phyloP scores from a whole-genome alignment of 2,797 vertebrate species.

The Ambastaia sidthimunki region DNA sequence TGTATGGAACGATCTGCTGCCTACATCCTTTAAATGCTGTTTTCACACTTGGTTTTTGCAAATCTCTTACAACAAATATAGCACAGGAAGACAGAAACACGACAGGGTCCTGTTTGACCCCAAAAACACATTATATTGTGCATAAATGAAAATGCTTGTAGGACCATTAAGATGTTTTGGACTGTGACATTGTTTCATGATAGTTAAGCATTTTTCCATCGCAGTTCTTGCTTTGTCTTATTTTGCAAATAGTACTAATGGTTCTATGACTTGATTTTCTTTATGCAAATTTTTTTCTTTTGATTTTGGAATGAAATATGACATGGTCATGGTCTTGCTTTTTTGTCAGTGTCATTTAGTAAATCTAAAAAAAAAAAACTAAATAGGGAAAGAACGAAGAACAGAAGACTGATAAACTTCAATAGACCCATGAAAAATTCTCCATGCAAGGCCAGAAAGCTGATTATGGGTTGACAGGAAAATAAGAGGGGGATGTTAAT shows the following conservation, averaged over 20 bases:
- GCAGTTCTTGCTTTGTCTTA: not conserved
- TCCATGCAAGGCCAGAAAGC: not conserved
- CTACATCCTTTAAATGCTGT: constrained; percentile 5
- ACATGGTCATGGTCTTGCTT: no score
- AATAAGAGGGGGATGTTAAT: constrained; percentile 9
- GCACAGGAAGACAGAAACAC: not conserved
- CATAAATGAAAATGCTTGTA: no score
- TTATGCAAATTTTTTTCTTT: no score
- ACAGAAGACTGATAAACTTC: no score
- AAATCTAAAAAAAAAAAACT: no score
- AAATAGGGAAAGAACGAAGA: no score
- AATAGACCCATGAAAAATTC: constrained; percentile 11
- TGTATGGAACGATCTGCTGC: not conserved
- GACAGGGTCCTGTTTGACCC: not conserved
- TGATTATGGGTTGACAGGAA: constrained; percentile 21
- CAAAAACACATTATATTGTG: not conserved
- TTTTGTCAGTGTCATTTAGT: no score
- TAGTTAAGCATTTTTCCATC: not conserved
- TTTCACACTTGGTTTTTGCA: constrained; percentile 22
- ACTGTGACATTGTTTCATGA: no score
- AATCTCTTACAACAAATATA: constrained; percentile 10
- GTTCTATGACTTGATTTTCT: no score
- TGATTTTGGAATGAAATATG: no score
- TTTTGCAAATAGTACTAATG: no score
- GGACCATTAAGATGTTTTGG: no score